Evolutionary conservation across 2,797 vertebrate genomes (phyloP), one percentile per base, ranked within the genome.

Genomic region (Lithobates sylvaticus): DNA sequence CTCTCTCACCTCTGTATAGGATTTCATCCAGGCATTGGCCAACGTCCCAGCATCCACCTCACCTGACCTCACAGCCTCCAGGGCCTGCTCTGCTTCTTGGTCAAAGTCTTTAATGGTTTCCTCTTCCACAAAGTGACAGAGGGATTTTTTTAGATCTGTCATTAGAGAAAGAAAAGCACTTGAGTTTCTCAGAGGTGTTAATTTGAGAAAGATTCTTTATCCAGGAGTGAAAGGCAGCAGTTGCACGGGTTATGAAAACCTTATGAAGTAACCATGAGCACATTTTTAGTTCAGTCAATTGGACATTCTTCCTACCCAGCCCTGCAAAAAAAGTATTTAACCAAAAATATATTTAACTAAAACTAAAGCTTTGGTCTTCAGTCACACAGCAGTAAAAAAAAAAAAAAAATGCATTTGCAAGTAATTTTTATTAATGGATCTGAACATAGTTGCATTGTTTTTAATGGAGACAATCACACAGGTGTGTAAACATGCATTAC

Each of bases 31-130:
- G 0, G 93, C 88, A 64, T 93, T 95, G 84, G 96, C 93, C 88
- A 98, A 93, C 61, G 95, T 94, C 88, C 97, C 95, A 5, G 97
- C 88, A 32, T 97, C 96, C 1, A 96, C 88, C 72, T 96, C 94
- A 84, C 96, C 96, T 0, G 90, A 92, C 2, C 92, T 93, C 89
- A 99, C 94, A 83, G 94, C 96, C 88, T 97, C 96, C 88, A 99
- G 92, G 10, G 96, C 95, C 27, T 91, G 91, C 89, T 98, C 98
- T 3, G 97, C 97, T 79, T 97, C 95, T 87, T 90, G 90, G 85
- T 99, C 97, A 76, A 94, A 96, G 90, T 97, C 97, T 91, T 91
- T 89, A 67, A 95, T 94, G 5, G 96, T 96, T 93, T 98, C 96
- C 81, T 90, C 94, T 86, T 98, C 95, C 71, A 98, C 90, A 88